Evolutionary conservation across 2,113 vertebrate genomes (phyloP), one percentile per base, ranked within the genome.

Genomic region (Salvelinus alpinus): DNA sequence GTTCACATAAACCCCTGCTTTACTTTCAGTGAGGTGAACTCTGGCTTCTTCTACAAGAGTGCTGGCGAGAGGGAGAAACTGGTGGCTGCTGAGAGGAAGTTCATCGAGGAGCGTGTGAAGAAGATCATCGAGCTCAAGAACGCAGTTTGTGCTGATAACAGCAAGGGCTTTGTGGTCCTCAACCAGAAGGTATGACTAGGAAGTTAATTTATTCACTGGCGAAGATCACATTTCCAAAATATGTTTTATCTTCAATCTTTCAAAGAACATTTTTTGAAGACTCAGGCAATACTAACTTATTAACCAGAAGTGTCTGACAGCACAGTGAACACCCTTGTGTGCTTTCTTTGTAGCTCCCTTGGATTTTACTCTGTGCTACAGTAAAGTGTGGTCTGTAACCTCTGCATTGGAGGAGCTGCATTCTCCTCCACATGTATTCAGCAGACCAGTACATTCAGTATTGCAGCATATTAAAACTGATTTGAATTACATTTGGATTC

Each of bases 21-120:
- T 54, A 5, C 51, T 54, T 54, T 54, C 51, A 54, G 31, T 14
- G 98, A 99, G 84, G 97, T 99, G 87, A 99, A 96, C 91, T 97
- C 97, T 22, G 96, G 97, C 34, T 99, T 99, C 91, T 99, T 99
- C 92, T 99, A 99, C 81, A 99, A 99, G 93, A 98, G 96, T 24
- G 97, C 97, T 0, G 94, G 87, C 4, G 98, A 99, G 88, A 92
- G 98, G 77, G 97, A 99, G 83, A 98, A 98, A 73, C 90, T 99
- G 7, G 97, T 99, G 34, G 94, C 93, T 82, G 97, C 97, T 8
- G 98, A 99, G 85, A 95, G 98, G 74, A 97, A 97, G 86, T 99
- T 98, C 87, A 98, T 98, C 47, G 96, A 97, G 91, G 97, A 99
- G 11, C 94, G 96, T 38, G 96, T 99, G 82, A 95, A 94, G 9